These are phyloP conservation scores for Bambusicola thoracicus DNA, from an alignment of 2,113 vertebrate genomes.

Conservation along the genomic window DNA sequence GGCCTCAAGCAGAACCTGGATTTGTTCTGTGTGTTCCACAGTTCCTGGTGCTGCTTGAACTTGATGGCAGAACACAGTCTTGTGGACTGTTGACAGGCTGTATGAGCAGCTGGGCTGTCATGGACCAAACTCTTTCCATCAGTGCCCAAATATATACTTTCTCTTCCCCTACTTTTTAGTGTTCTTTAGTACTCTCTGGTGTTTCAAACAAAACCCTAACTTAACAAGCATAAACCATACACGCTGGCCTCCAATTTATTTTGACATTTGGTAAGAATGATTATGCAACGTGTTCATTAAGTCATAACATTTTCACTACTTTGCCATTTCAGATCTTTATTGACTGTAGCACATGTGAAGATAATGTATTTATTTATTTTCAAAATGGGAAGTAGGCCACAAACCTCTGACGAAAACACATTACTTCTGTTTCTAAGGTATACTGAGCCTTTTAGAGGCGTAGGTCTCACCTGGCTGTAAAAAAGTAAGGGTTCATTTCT, in stretches of 20 bases:
- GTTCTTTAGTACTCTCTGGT: neutral
- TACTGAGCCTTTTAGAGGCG: constrained; percentile 9
- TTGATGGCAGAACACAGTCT: neutral
- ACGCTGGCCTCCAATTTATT: constrained; percentile 60
- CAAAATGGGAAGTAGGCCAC: constrained; percentile 14
- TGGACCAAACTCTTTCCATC: neutral
- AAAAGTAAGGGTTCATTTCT: neutral
- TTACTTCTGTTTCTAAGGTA: neutral
- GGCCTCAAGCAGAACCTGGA: neutral
- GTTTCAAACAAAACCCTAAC: neutral
- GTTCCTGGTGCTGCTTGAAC: neutral
- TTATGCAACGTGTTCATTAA: constrained; percentile 57
- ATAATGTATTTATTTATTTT: constrained; percentile 45
- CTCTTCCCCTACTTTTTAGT: neutral
- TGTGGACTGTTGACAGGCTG: neutral
- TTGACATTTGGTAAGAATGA: constrained; percentile 68
- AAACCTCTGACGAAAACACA: neutral
- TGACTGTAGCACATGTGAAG: constrained; percentile 53
- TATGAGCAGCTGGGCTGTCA: neutral
- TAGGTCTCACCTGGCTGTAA: neutral
- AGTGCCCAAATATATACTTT: neutral
- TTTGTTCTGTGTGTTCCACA: neutral
- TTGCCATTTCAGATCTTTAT: constrained; percentile 50
- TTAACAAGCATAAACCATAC: constrained; percentile 54
- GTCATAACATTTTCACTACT: constrained; percentile 49